phyloP scores from a whole-genome alignment of 2,113 vertebrate species.

The Daubentonia madagascariensis region DNA sequence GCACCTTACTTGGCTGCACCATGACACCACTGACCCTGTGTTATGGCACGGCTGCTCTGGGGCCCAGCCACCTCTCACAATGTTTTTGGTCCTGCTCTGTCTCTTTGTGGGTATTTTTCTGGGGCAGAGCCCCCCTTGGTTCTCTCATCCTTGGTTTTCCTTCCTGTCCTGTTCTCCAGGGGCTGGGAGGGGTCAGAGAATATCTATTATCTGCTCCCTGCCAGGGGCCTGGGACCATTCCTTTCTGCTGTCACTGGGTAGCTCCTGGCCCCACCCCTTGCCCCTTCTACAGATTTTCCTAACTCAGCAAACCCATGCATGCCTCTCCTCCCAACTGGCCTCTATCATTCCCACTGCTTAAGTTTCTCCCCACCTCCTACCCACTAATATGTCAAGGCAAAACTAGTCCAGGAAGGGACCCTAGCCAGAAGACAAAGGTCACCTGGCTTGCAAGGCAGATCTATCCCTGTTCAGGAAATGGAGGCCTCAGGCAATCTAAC shows the following conservation, averaged over 20 bases:
- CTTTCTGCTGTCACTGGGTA: neutral
- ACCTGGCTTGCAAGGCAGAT: neutral
- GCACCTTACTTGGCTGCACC: neutral
- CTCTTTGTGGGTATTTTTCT: neutral
- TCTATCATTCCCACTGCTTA: neutral
- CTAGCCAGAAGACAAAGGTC: neutral
- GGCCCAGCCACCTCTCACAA: neutral
- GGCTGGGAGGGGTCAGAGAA: neutral
- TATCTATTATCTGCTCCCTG: neutral
- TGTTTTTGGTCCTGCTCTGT: neutral
- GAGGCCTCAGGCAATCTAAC: no score
- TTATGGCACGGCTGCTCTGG: neutral
- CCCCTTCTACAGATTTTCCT: neutral
- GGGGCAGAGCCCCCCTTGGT: neutral
- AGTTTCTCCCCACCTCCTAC: neutral
- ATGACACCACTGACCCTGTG: neutral
- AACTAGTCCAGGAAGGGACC: neutral
- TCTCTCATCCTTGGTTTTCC: neutral
- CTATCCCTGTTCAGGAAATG: neutral
- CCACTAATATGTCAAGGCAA: neutral
- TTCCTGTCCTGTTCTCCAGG: neutral
- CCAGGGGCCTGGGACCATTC: neutral
- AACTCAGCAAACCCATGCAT: neutral
- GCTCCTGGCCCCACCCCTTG: neutral
- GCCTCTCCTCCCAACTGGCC: neutral